Conservation (phyloP, 1,140 invertebrate species). For the Ips nitidus region DNA sequence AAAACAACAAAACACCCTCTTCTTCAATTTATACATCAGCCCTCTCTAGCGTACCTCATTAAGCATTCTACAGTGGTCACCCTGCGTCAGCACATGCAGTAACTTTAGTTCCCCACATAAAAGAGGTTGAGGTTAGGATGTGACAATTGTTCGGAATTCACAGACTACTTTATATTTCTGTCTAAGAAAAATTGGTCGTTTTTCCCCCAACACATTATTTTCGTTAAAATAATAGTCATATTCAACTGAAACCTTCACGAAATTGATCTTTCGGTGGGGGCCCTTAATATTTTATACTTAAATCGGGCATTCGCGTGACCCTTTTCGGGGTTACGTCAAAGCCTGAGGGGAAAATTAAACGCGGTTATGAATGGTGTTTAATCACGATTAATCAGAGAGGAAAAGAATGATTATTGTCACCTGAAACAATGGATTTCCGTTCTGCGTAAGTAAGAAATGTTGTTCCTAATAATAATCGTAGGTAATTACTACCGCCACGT, state of each 20-base stretch:
- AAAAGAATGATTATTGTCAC: background rate
- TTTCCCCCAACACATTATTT: background rate
- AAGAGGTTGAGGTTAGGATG: background rate
- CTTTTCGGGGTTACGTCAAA: conserved; percentile 5
- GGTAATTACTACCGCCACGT: too few relatives aligned
- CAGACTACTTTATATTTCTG: too few relatives aligned
- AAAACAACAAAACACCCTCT: too few relatives aligned
- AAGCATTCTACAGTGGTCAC: background rate
- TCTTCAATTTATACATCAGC: too few relatives aligned
- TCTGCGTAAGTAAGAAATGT: too few relatives aligned
- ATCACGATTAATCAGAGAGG: conserved; percentile 3
- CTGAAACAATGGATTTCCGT: too few relatives aligned
- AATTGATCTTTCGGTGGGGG: background rate
- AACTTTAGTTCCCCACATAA: background rate
- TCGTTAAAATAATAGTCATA: background rate
- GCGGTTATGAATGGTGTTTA: conserved; percentile 5
- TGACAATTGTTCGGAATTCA: background rate
- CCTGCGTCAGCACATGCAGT: conserved; percentile 1
- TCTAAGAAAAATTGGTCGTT: background rate
- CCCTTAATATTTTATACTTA: conserved; percentile 2
- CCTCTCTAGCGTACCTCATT: background rate
- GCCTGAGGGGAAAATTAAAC: background rate
- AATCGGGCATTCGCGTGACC: conserved; percentile 5
- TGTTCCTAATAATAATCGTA: too few relatives aligned
- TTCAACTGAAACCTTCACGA: background rate